Conservation (phyloP, 2,888 invertebrate genomes). For the Cloeon dipterum region DNA sequence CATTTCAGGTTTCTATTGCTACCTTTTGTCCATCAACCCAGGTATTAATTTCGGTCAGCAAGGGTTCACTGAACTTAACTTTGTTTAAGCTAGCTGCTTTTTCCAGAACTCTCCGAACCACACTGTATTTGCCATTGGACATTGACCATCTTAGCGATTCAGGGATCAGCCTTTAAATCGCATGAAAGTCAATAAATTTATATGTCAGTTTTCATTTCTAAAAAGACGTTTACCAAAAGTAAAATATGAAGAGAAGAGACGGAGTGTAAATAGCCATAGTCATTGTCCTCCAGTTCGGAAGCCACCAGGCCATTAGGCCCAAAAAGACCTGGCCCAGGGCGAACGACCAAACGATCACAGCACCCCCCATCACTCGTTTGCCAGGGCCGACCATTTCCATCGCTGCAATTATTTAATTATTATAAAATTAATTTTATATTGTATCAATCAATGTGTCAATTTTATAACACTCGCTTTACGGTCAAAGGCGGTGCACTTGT, state of each 20-base stretch:
- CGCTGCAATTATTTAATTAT: conserved; percentile 21
- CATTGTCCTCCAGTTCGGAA: conserved; percentile 14
- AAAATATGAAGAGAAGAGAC: conserved; percentile 12
- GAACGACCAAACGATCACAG: conserved; percentile 43
- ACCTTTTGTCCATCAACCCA: neutral
- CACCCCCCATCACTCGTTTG: conserved; percentile 44
- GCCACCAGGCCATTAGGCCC: conserved; percentile 39
- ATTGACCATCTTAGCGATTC: conserved; percentile 5
- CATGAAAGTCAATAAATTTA: neutral
- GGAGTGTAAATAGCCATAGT: conserved; percentile 13
- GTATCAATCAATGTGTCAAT: neutral
- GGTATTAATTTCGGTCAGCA: conserved; percentile 3
- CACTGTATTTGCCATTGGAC: conserved; percentile 2
- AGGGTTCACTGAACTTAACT: neutral
- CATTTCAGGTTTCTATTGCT: neutral
- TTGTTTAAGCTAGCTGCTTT: conserved; percentile 3
- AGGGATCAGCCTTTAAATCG: conserved; percentile 2
- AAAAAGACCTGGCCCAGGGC: conserved; percentile 43
- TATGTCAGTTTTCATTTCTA: too few species aligned
- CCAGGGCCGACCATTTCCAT: conserved; percentile 56
- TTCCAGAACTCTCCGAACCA: neutral
- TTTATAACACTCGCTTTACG: too few species aligned
- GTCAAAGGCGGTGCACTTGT: too few species aligned
- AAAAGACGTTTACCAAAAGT: conserved; percentile 9
- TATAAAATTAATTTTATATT: conserved; percentile 2